Conservation (phyloP, 2,113 vertebrate species). For the Platanista minor region DNA sequence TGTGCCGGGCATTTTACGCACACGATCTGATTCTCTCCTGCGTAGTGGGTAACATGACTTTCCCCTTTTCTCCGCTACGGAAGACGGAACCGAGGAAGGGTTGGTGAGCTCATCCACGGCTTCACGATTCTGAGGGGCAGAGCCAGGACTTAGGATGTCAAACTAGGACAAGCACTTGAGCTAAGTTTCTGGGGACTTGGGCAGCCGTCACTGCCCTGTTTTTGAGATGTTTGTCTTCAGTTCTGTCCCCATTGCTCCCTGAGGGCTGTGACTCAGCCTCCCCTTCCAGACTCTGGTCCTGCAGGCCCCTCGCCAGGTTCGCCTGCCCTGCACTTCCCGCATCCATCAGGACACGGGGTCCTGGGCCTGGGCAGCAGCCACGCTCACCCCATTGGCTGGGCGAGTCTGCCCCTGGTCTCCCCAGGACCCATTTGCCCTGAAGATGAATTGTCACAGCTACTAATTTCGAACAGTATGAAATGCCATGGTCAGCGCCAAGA, state of each 20-base stretch:
- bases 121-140: background rate
- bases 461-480: background rate
- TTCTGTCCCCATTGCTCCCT: background rate
- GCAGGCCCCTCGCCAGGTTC: background rate
- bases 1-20: background rate
- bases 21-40: background rate
- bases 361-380: background rate
- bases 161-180: background rate
- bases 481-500: background rate
- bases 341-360: fast-evolving
- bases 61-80: background rate
- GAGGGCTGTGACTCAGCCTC: background rate
- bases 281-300: background rate
- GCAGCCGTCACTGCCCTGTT: background rate
- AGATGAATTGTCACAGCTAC: background rate
- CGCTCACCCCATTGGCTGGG: background rate
- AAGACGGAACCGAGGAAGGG: background rate
- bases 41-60: background rate
- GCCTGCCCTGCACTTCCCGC: no score
- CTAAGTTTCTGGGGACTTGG: background rate
- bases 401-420: background rate
- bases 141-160: background rate
- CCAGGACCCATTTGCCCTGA: background rate
- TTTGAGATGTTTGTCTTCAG: background rate
- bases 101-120: background rate